A percentile compares a stretch with the other conserved stretches of the same genome.
These are phyloP conservation scores for Trematomus loennbergii DNA, from an alignment of 2,113 vertebrate genomes.

Conservation along the genomic window DNA sequence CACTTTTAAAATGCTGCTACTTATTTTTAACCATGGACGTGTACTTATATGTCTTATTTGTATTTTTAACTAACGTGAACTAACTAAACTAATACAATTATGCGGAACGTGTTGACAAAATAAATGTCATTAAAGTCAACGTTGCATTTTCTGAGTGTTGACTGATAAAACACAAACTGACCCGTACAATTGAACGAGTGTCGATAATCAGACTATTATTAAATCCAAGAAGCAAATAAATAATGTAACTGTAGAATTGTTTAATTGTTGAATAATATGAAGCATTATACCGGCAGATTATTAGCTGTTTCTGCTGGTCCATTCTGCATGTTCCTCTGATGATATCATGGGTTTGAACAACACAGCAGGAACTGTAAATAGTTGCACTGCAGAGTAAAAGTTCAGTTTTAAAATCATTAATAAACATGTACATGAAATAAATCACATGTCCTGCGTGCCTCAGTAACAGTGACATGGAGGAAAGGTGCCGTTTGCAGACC, in stretches of 20 bases:
- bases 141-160: neutral
- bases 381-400: conserved; percentile 6
- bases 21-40: no score
- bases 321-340: conserved; percentile 12
- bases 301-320: neutral
- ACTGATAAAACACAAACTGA: neutral
- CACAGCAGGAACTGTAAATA: conserved; percentile 19
- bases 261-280: neutral
- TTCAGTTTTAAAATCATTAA: conserved; percentile 8
- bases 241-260: no score
- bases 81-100: no score
- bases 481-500: neutral
- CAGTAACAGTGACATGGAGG: conserved; percentile 10
- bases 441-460: neutral
- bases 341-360: conserved; percentile 24
- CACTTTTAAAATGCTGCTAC: no score
- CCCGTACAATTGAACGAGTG: neutral
- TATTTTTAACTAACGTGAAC: no score
- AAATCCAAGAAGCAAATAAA: neutral
- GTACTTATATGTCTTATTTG: no score
- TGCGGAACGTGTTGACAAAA: no score
- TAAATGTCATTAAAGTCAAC: no score
- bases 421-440: conserved; percentile 6
- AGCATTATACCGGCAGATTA: neutral
- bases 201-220: neutral